Conservation (phyloP, 1,140 invertebrate species). For the Microplitis mediator region DNA sequence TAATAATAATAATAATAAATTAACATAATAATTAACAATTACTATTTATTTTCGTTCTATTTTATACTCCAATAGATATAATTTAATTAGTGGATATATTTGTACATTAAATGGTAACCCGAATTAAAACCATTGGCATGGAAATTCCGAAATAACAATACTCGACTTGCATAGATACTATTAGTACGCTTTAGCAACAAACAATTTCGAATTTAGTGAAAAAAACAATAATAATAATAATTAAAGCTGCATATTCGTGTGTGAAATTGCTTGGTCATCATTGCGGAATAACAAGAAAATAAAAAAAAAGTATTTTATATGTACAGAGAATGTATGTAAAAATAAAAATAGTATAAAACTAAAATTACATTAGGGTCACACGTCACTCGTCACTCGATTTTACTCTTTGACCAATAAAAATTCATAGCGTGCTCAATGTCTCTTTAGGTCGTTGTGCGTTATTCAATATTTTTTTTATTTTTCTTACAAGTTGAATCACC, state of each 20-base stretch:
- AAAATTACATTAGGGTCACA: constrained; percentile 19
- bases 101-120: not conserved
- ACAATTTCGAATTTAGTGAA: not conserved
- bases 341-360: not conserved
- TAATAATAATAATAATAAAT: too few species aligned
- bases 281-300: not conserved
- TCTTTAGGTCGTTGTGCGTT: constrained; percentile 9
- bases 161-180: not conserved
- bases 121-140: not conserved
- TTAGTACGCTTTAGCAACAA: not conserved
- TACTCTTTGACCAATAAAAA: constrained; percentile 8
- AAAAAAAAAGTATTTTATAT: not conserved
- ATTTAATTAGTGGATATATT: too few species aligned
- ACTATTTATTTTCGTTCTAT: too few species aligned
- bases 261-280: constrained; percentile 4
- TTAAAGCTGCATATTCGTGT: not conserved
- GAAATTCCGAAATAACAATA: not conserved
- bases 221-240: too few species aligned
- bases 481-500: constrained; percentile 13
- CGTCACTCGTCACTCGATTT: not conserved
- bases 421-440: constrained; percentile 24
- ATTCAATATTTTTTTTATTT: not conserved
- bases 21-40: too few species aligned
- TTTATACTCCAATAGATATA: too few species aligned
- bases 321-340: not conserved